Conservation (phyloP, 2,113 vertebrate genomes). For the Dryoscopus gambensis region DNA sequence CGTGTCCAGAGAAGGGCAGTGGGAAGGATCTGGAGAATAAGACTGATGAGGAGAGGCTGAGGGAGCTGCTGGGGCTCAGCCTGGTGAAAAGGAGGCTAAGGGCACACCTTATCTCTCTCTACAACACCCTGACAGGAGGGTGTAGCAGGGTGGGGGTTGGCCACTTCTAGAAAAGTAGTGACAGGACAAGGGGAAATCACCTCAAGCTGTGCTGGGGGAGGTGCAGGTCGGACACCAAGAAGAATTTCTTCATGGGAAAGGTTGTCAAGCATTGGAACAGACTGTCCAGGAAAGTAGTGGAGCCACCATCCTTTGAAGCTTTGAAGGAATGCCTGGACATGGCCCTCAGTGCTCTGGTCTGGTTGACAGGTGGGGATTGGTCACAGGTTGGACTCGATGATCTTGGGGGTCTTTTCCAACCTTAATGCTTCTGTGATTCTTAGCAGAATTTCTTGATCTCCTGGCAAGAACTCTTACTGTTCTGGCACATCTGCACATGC, state of each 20-base stretch:
- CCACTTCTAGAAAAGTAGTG: background rate
- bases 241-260: background rate
- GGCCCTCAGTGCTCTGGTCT: background rate
- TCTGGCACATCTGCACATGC: background rate
- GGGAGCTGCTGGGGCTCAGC: background rate
- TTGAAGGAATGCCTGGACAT: fast-evolving
- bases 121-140: background rate
- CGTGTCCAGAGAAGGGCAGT: background rate
- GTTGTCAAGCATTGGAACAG: background rate
- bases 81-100: background rate
- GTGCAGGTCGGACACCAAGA: background rate
- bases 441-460: background rate
- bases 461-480: background rate
- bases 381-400: background rate
- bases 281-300: background rate
- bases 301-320: background rate
- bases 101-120: background rate
- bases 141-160: background rate
- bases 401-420: background rate
- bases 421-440: background rate
- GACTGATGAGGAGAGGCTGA: background rate
- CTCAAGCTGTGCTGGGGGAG: background rate
- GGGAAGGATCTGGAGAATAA: background rate
- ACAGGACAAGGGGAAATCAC: background rate
- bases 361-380: background rate